These are phyloP conservation scores for Neotoxoptera formosana DNA, from an alignment of 1,140 invertebrate species.

Conservation along the genomic window DNA sequence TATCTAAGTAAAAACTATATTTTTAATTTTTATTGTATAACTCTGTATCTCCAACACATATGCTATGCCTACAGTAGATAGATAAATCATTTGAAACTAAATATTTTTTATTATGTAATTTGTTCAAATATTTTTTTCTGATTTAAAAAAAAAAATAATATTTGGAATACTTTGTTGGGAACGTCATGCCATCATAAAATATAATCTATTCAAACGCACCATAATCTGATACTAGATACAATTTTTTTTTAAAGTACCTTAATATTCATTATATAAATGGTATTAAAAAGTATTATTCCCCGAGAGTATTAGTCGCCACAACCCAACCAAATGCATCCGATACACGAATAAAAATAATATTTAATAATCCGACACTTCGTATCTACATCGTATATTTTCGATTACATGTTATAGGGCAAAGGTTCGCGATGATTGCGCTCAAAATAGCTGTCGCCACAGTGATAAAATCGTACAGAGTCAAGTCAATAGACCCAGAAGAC, in stretches of 20 bases:
- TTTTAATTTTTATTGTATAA: no score
- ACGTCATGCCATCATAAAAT: no score
- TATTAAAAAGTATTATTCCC: neutral
- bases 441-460: constrained; percentile 67
- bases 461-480: constrained; percentile 66
- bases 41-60: no score
- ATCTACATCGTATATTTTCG: neutral
- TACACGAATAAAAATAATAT: neutral
- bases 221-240: neutral
- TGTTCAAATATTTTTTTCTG: no score
- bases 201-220: no score
- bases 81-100: no score
- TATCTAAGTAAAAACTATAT: no score
- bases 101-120: no score
- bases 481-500: constrained; percentile 42
- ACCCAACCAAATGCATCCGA: neutral
- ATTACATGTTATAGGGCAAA: constrained; percentile 64
- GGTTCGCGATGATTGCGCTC: constrained; percentile 70
- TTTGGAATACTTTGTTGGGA: no score
- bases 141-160: no score
- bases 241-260: neutral
- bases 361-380: neutral
- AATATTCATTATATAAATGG: neutral
- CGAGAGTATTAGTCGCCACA: neutral
- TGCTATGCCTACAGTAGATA: no score